Evolutionary conservation across 2,888 invertebrate species (phyloP), one percentile per base, ranked within the genome.

Genomic region (Pocota personata): DNA sequence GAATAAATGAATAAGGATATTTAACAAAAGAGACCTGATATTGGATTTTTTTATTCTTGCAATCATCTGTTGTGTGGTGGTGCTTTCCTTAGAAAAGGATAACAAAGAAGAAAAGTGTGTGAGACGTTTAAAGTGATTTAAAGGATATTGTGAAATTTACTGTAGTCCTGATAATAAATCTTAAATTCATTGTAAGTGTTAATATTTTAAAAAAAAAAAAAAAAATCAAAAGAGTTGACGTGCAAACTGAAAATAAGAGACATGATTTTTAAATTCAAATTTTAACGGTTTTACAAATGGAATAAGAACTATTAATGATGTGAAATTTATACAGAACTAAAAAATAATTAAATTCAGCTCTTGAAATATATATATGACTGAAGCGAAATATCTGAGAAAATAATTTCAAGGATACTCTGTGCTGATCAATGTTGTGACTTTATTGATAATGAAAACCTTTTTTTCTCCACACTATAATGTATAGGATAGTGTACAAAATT

Each of bases 121-220:
- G 43, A 77, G 40, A 62, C n/a, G 16, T n/a, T 62, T n/a, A 7
- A 3, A 43, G 82, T 82, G 72, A 64, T 24, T 30, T 19, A 7
- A 76, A 69, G 71, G 71, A 75, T 75, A 75, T 37, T 82, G 52
- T 60, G 30, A 27, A 55, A 12, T 37, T 50, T 27, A 72, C 6
- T 6, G 52, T 55, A 77, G 32, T 71, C 67, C 69, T 76, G 16
- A 55, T 27, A 46, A 55, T n/a, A 37, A 2, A 35, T 10, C 5
- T 0, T 52, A 35, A 66, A 30, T 7, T 24, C 64, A 77, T 67
- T 43, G 86, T 86, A 86, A 86, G 86, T 86, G 86, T 43, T 19
- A 7, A 48, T 35, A 32, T 21, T 64, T 12, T 5, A n/a, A 52
- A 27, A 62, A 37, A 55, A 12, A 30, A 24, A 14, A 24, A 24